Conservation (phyloP, 1,140 invertebrate genomes). For the Drosophila virilis region DNA sequence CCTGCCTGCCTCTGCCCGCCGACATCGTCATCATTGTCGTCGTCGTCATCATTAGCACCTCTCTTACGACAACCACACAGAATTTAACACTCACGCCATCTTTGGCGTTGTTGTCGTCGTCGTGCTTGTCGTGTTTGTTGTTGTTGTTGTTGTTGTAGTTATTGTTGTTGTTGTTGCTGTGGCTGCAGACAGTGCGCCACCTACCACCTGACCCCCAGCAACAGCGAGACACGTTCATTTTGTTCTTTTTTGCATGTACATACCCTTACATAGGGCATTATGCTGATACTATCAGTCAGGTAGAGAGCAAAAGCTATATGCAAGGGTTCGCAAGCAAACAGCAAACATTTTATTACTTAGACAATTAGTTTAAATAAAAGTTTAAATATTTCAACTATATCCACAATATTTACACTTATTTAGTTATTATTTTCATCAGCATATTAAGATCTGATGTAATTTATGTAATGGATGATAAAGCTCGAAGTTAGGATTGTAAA, state of each 20-base stretch:
- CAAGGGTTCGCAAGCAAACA: too few species aligned
- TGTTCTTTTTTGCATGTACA: background rate
- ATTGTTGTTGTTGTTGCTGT: conserved; percentile 35
- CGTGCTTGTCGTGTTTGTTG: conserved; percentile 17
- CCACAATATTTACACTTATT: too few species aligned
- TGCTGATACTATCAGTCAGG: background rate
- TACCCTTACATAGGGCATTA: background rate
- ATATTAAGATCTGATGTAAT: too few species aligned
- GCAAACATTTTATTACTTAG: too few species aligned
- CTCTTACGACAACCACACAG: conserved; percentile 43
- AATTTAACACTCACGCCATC: conserved; percentile 65
- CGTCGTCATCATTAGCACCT: conserved; percentile 22
- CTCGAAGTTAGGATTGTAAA: too few species aligned
- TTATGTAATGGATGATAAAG: too few species aligned
- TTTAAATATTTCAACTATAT: too few species aligned
- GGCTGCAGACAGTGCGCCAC: conserved; percentile 65
- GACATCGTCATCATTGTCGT: conserved; percentile 4
- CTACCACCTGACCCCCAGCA: conserved; percentile 59
- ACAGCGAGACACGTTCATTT: conserved; percentile 27
- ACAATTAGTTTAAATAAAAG: too few species aligned
- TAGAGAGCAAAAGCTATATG: background rate
- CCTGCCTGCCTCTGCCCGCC: background rate
- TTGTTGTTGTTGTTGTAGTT: conserved; percentile 8
- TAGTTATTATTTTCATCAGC: too few species aligned
- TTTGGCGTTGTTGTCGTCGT: conserved; percentile 62